Evolutionary conservation across 2,113 vertebrate genomes (phyloP).

Genomic region (Sorex fumeus): DNA sequence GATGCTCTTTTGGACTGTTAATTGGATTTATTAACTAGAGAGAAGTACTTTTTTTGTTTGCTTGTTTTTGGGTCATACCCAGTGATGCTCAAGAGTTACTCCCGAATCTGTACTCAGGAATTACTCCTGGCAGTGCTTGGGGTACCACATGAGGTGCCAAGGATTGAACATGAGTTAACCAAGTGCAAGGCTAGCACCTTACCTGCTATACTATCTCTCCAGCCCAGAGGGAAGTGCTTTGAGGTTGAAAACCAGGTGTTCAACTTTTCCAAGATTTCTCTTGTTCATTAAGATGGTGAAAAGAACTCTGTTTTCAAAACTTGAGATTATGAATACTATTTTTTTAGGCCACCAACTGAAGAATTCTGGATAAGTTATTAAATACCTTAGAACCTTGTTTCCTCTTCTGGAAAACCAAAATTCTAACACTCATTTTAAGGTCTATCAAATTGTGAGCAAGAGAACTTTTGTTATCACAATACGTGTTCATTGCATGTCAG

Average conservation of each 20-base stretch:
- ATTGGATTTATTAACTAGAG: slow-evolving; percentile 61
- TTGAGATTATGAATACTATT: background rate
- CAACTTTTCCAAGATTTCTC: background rate
- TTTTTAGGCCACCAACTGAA: background rate
- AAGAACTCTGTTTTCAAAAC: background rate
- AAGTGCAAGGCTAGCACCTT: too few relatives aligned
- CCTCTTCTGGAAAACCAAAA: slow-evolving; percentile 31
- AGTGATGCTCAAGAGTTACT: too few relatives aligned
- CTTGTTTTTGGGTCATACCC: too few relatives aligned
- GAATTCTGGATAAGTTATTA: background rate
- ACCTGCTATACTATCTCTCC: too few relatives aligned
- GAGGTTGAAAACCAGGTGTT: slow-evolving; percentile 25
- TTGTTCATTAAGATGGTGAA: slow-evolving; percentile 22
- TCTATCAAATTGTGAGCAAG: background rate
- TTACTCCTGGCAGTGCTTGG: too few relatives aligned
- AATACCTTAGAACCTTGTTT: background rate
- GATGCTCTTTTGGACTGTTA: slow-evolving; percentile 35
- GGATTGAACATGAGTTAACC: too few relatives aligned
- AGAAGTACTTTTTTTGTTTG: too few relatives aligned
- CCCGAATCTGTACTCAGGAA: too few relatives aligned
- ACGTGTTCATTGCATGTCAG: background rate
- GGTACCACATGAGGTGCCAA: too few relatives aligned
- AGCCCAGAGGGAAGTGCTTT: background rate
- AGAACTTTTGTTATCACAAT: background rate
- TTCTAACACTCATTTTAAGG: background rate